Evolutionary conservation across 2,797 vertebrate genomes (phyloP), one percentile per base, ranked within the genome.

Genomic region (Ctenopoma kingsleyae): DNA sequence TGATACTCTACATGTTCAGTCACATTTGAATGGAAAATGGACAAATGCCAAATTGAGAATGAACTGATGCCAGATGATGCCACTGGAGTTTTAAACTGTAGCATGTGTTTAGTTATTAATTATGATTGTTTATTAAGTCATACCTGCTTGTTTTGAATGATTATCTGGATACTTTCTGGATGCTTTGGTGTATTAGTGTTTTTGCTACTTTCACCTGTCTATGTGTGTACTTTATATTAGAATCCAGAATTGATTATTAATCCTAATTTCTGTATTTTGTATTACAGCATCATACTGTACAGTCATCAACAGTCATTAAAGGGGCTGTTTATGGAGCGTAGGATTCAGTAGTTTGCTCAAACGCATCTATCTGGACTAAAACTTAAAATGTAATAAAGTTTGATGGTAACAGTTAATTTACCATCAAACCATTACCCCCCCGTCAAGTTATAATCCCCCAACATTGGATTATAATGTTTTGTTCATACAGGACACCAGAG

Each of bases 41-140:
- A 82, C 46, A 51, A 50, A 59, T 52, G 80, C 80, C 71, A 83
- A 78, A 51, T 27, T 56, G 38, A 65, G 20, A 66, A 55, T 71
- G 51, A 58, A 56, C 72, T 40, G 51, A 32, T 68, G 58, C 60
- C 77, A 72, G 64, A 56, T 68, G 49, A 44, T 53, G 36, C 51
- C 72, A n/a, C 72, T 52, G 32, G 49, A 10, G 59, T 41, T 53
- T 67, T 54, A 59, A 74, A 74, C 47, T 52, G 38, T 17, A 36
- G 20, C 40, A 27, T 4, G 25, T 27, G 25, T 27, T 4, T 27
- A 27, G 4, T 27, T n/a, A n/a, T n/a, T n/a, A n/a, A 53, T 77
- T 73, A 75, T 74, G 55, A 61, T 50, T 46, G 49, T 67, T 60
- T 66, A 36, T 69, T 52, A 74, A 68, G 36, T 69, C 20, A 6